These are phyloP conservation scores for Hecatera dysodea DNA, from an alignment of 2,888 invertebrate genomes.

Conservation along the genomic window DNA sequence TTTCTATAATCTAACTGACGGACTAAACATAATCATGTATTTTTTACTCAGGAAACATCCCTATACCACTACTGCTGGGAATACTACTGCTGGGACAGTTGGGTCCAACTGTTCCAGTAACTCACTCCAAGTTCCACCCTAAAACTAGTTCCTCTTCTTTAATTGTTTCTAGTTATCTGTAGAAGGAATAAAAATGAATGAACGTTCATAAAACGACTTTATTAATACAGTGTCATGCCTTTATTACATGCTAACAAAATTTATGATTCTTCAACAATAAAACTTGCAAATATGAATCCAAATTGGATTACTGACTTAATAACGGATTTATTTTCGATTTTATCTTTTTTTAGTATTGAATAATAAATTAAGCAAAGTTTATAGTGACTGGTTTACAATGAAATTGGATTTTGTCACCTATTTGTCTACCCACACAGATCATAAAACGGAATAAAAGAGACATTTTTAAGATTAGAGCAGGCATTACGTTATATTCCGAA, in stretches of 20 bases:
- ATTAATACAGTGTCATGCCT: not conserved
- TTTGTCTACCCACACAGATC: conserved; percentile 32
- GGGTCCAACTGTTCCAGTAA: too few species aligned
- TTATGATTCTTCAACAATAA: not conserved
- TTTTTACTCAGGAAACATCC: too few species aligned
- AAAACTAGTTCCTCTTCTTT: not conserved
- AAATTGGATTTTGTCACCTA: conserved; percentile 40
- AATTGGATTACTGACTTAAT: conserved; percentile 31
- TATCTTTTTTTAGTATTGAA: conserved; percentile 12
- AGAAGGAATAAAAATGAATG: not conserved
- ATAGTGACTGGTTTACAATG: conserved; percentile 15
- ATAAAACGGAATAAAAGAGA: not conserved
- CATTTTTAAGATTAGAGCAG: conserved; percentile 7
- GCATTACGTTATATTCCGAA: too few species aligned
- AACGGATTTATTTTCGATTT: conserved; percentile 17
- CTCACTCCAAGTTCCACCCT: too few species aligned
- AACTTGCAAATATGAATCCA: conserved; percentile 26
- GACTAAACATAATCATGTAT: too few species aligned
- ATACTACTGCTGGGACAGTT: too few species aligned
- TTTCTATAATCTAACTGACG: too few species aligned
- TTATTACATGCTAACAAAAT: not conserved
- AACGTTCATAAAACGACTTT: not conserved
- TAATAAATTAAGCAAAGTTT: conserved; percentile 14
- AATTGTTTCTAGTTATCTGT: not conserved
- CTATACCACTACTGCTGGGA: too few species aligned